Percentiles rank a stretch among this genome's conserved stretches.
Conservation (phyloP, 2,797 vertebrate genomes). For the Australoheros facetus region DNA sequence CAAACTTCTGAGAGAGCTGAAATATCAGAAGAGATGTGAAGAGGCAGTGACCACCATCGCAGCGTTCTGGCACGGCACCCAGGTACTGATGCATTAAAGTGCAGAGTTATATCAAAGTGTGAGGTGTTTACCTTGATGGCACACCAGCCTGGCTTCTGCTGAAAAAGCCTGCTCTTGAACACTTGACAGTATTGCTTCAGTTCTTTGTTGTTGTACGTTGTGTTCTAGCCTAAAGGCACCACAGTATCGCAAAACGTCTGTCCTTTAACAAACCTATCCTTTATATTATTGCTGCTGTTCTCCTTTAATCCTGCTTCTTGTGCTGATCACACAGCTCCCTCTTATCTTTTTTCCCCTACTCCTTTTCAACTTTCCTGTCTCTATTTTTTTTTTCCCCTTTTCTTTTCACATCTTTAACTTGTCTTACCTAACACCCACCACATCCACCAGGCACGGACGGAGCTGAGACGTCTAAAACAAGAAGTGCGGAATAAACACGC, state of each 20-base stretch:
- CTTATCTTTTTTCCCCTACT: conserved; percentile 20
- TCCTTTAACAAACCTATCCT: conserved; percentile 42
- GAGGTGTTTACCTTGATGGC: neutral
- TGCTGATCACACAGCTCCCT: conserved; percentile 66
- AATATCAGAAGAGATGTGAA: conserved; percentile 91
- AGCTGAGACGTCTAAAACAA: conserved; percentile 96
- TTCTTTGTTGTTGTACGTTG: neutral
- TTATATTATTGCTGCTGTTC: conserved; percentile 54
- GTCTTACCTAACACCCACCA: conserved; percentile 60
- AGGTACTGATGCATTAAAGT: conserved; percentile 79
- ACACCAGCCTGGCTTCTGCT: neutral
- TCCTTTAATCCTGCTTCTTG: conserved; percentile 48
- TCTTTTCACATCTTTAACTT: conserved; percentile 44
- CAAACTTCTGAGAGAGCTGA: conserved; percentile 91
- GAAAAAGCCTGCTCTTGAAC: neutral
- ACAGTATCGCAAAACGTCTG: conserved; percentile 20
- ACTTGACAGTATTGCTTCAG: conserved; percentile 14
- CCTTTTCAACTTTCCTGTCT: conserved; percentile 34
- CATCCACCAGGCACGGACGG: conserved; percentile 91
- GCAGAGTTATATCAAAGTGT: neutral
- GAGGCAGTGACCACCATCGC: conserved; percentile 93
- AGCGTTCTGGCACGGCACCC: conserved; percentile 94
- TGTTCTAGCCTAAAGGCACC: conserved; percentile 22
- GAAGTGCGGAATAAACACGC: conserved; percentile 93
- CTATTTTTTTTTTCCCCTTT: conserved; percentile 36